These are phyloP conservation scores for Mamestra configurata DNA, from an alignment of 1,140 invertebrate species.

Conservation along the genomic window DNA sequence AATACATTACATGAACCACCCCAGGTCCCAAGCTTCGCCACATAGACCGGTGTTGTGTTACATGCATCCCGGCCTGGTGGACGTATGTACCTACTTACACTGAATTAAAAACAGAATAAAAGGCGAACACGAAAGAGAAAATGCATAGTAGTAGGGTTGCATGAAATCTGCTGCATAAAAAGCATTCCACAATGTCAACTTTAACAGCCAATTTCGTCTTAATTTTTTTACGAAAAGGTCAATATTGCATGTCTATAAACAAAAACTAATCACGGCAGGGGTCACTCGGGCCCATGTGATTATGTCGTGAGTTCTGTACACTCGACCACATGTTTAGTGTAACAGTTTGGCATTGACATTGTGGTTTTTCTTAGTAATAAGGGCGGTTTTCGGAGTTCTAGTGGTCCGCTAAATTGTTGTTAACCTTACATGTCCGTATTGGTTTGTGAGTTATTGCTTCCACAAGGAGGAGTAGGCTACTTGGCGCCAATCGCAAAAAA, in stretches of 20 bases:
- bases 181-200: background rate
- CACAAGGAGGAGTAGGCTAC: constrained; percentile 29
- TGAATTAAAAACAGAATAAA: too few relatives aligned
- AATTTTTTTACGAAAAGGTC: background rate
- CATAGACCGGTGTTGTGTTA: too few relatives aligned
- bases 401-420: background rate
- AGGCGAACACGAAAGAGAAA: too few relatives aligned
- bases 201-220: background rate
- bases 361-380: background rate
- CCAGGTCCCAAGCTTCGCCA: too few relatives aligned
- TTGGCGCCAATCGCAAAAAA: constrained; percentile 63
- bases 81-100: too few relatives aligned
- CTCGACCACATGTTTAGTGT: background rate
- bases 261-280: constrained; percentile 14
- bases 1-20: too few relatives aligned
- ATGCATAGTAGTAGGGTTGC: too few relatives aligned
- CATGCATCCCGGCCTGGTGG: too few relatives aligned
- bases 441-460: constrained; percentile 43
- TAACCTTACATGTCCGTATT: constrained; percentile 3
- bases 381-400: background rate
- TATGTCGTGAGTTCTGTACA: background rate
- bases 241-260: background rate
- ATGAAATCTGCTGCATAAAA: background rate
- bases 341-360: background rate
- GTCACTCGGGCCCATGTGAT: background rate